These are phyloP conservation scores for Desmophyllum pertusum DNA, from an alignment of 92 coral and sea anemone species.

Conservation along the genomic window DNA sequence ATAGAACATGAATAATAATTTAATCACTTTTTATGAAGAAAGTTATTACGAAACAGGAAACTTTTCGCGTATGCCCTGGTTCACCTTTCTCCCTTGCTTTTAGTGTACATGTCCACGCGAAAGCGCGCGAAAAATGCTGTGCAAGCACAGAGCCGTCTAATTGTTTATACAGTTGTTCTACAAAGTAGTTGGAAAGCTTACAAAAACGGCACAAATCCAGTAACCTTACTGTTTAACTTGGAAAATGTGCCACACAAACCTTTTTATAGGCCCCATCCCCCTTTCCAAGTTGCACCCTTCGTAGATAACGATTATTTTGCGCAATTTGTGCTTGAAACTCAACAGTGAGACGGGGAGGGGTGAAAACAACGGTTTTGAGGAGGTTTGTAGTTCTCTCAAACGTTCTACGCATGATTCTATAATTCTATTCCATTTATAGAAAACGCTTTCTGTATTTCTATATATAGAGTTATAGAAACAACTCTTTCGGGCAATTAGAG, in stretches of 20 bases:
- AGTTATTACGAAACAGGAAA: not conserved
- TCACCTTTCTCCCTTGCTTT: not conserved
- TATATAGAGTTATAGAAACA: not conserved
- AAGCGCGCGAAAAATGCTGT: not conserved
- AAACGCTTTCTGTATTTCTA: not conserved
- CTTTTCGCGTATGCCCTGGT: not conserved
- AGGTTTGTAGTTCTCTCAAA: not conserved
- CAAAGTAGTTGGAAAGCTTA: too few relatives aligned
- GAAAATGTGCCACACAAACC: too few relatives aligned
- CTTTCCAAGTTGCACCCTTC: too few relatives aligned
- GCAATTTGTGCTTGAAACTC: too few relatives aligned
- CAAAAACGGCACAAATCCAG: too few relatives aligned
- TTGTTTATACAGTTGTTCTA: not conserved
- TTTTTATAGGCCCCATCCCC: too few relatives aligned
- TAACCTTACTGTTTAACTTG: too few relatives aligned
- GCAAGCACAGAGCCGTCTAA: not conserved
- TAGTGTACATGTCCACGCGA: not conserved
- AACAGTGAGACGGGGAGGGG: too few relatives aligned
- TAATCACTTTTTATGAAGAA: too few relatives aligned
- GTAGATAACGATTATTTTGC: too few relatives aligned
- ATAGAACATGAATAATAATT: too few relatives aligned
- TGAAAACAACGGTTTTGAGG: too few relatives aligned
- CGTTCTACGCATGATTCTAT: not conserved
- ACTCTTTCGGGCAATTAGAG: not conserved
- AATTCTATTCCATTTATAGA: not conserved